These are phyloP conservation scores for Salvelinus alpinus DNA, from an alignment of 2,113 vertebrate genomes.

Conservation along the genomic window DNA sequence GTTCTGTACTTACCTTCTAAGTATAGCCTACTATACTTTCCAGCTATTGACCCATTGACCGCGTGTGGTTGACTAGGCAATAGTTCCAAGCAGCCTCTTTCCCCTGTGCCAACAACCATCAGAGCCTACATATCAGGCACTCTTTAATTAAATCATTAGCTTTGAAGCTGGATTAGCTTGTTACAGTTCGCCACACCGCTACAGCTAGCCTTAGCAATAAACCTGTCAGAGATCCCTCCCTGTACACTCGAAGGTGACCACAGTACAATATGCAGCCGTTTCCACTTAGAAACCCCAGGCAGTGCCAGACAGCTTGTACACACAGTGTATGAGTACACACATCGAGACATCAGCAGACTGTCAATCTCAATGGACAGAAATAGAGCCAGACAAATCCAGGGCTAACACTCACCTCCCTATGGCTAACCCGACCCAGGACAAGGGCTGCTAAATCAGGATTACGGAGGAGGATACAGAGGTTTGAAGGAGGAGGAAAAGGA, in stretches of 20 bases:
- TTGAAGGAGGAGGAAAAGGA: slow-evolving; percentile 40
- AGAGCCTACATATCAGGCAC: slow-evolving; percentile 62
- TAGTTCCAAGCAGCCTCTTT: neutral
- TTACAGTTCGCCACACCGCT: neutral
- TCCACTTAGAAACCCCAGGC: slow-evolving; percentile 25
- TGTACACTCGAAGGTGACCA: slow-evolving; percentile 17
- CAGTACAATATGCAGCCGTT: slow-evolving; percentile 9
- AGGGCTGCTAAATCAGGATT: slow-evolving; percentile 58
- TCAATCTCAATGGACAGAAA: slow-evolving; percentile 35
- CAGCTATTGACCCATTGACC: neutral
- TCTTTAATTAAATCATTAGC: slow-evolving; percentile 63
- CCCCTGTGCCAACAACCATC: slow-evolving; percentile 6
- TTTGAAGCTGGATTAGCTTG: slow-evolving; percentile 44
- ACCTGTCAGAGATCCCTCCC: slow-evolving; percentile 16
- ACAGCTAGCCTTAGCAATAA: slow-evolving; percentile 23
- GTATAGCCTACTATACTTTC: no score
- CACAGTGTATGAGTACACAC: no score
- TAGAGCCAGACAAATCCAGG: slow-evolving; percentile 47
- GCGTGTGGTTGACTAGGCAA: neutral
- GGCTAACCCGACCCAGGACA: slow-evolving; percentile 31
- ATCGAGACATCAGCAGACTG: no score
- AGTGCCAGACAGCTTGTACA: no score
- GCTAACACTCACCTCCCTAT: slow-evolving; percentile 45
- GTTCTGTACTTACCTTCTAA: no score
- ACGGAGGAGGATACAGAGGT: slow-evolving; percentile 48